Evolutionary conservation across 2,797 vertebrate species (phyloP).

Genomic region (Gadopsis bispinosus): DNA sequence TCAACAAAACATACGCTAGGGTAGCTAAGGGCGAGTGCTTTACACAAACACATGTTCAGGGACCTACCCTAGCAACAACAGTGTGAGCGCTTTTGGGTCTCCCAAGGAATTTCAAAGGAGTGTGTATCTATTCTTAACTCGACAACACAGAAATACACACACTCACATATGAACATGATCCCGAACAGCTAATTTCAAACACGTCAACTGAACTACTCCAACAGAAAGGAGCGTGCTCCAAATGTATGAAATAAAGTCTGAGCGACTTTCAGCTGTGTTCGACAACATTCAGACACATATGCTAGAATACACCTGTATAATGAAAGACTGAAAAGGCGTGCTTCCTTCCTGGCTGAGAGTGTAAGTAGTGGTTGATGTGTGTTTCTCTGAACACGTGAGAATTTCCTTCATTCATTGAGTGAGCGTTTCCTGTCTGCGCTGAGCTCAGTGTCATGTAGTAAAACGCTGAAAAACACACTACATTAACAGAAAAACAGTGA

Average conservation of each 20-base stretch:
- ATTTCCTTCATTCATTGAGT: slow-evolving; percentile 82
- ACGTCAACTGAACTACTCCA: neutral
- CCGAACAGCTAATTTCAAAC: neutral
- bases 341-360: slow-evolving; percentile 81
- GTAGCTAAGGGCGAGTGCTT: slow-evolving; percentile 32
- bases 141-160: slow-evolving; percentile 45
- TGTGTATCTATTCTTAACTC: slow-evolving; percentile 53
- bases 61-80: slow-evolving; percentile 76
- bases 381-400: slow-evolving; percentile 67
- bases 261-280: slow-evolving; percentile 13
- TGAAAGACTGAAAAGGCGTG: slow-evolving; percentile 56
- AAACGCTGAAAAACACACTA: slow-evolving; percentile 45
- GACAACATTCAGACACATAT: slow-evolving; percentile 26
- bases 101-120: slow-evolving; percentile 69
- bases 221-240: neutral
- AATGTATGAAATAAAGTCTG: slow-evolving; percentile 5
- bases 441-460: slow-evolving; percentile 47
- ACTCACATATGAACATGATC: slow-evolving; percentile 15
- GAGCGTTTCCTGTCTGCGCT: slow-evolving; percentile 76
- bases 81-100: slow-evolving; percentile 73
- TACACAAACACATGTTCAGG: slow-evolving; percentile 48
- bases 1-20: slow-evolving; percentile 40
- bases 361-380: slow-evolving; percentile 59
- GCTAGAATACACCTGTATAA: slow-evolving; percentile 32
- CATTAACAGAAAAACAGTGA: slow-evolving; percentile 18